A percentile compares a stretch with the other conserved stretches of the same genome.
Conservation (phyloP, 2,797 vertebrate genomes). For the Malacoraja senta region DNA sequence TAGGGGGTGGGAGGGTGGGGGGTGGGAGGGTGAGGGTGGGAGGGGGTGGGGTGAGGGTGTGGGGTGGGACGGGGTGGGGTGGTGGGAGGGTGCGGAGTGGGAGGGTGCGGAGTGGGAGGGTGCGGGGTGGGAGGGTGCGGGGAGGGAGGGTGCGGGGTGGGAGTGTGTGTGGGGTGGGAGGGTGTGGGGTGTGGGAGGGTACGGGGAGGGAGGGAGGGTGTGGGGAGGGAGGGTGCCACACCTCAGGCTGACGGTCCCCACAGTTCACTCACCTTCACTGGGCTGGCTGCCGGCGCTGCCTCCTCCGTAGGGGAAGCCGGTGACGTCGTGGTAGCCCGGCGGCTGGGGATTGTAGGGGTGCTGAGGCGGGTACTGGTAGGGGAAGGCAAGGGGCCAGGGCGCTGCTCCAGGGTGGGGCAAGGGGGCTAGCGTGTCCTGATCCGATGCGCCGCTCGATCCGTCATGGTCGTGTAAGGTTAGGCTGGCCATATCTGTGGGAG, state of each 20-base stretch:
- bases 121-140: too few species aligned
- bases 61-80: too few species aligned
- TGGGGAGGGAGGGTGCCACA: not conserved
- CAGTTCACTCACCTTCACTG: conserved; percentile 71
- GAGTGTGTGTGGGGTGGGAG: too few species aligned
- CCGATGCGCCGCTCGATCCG: conserved; percentile 90
- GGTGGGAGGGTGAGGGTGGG: too few species aligned
- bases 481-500: conserved; percentile 81
- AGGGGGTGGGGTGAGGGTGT: too few species aligned
- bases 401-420: conserved; percentile 86
- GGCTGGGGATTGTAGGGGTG: conserved; percentile 81
- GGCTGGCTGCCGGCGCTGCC: conserved; percentile 88
- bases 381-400: conserved; percentile 87
- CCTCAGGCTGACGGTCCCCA: not conserved
- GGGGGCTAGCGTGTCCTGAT: conserved; percentile 93
- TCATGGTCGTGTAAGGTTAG: conserved; percentile 91
- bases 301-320: conserved; percentile 71
- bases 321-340: conserved; percentile 60
- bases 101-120: too few species aligned
- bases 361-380: conserved; percentile 77
- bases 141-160: too few species aligned
- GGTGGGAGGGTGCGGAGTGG: too few species aligned
- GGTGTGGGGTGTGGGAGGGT: too few species aligned
- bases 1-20: too few species aligned
- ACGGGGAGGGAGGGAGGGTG: too few species aligned